Conservation (phyloP, 2,888 invertebrate genomes). For the Hybos culiciformis region DNA sequence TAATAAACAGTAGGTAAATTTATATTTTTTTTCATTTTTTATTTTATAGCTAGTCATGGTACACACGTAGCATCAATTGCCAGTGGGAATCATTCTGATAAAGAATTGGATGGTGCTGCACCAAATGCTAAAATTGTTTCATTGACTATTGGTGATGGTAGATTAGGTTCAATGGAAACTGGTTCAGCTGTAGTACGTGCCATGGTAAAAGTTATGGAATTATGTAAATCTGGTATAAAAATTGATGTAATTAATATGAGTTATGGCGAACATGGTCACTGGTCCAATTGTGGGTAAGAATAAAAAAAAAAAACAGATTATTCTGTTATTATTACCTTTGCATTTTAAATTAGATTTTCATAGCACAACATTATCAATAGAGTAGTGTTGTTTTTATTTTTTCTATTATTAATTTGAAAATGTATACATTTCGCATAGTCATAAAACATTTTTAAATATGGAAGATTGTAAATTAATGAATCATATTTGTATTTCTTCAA, state of each 20-base stretch:
- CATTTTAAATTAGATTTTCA: background rate
- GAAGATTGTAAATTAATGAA: too few species aligned
- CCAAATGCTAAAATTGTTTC: constrained; percentile 93
- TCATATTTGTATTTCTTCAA: too few species aligned
- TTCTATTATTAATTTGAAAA: too few species aligned
- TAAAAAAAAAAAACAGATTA: background rate
- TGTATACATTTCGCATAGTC: too few species aligned
- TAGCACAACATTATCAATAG: background rate
- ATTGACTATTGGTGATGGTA: constrained; percentile 83
- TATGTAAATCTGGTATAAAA: constrained; percentile 41
- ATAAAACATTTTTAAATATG: too few species aligned
- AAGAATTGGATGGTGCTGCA: constrained; percentile 85
- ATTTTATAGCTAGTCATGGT: constrained; percentile 70
- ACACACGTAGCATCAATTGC: constrained; percentile 97
- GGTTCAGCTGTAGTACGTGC: constrained; percentile 85
- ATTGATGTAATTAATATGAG: constrained; percentile 95
- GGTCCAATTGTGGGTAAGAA: constrained; percentile 74
- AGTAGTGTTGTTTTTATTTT: too few species aligned
- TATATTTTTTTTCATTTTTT: background rate
- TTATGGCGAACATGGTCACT: constrained; percentile 90
- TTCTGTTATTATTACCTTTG: background rate
- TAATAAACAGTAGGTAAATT: background rate
- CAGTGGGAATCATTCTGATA: constrained; percentile 69
- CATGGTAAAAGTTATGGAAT: constrained; percentile 74
- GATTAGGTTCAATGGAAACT: constrained; percentile 92